phyloP scores from a whole-genome alignment of 2,797 vertebrate genomes.

The Poecilia velifera region DNA sequence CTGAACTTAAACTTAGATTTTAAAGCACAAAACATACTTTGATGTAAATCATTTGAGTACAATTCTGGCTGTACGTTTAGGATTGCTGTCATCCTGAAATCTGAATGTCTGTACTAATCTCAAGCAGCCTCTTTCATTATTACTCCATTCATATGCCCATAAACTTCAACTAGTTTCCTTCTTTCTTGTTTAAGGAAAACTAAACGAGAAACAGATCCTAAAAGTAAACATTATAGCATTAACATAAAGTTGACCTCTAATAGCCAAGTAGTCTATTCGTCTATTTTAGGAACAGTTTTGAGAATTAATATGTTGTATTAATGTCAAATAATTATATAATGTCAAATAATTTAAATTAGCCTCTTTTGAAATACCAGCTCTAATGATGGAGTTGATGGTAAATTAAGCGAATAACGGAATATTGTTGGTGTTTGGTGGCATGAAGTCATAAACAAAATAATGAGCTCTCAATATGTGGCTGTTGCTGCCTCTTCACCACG shows the following conservation, averaged over 20 bases:
- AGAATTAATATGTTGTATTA: not conserved
- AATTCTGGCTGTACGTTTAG: not conserved
- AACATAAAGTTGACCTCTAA: not conserved
- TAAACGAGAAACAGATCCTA: not conserved
- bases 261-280: not conserved
- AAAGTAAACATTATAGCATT: not conserved
- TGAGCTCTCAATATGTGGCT: not conserved
- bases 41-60: not conserved
- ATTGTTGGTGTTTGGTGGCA: not conserved
- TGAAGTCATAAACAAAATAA: not conserved
- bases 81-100: not conserved
- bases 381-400: not conserved
- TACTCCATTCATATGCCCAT: not conserved
- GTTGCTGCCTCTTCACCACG: not conserved
- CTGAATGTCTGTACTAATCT: not conserved
- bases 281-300: not conserved
- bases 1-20: not conserved
- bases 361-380: not conserved
- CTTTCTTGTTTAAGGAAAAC: not conserved
- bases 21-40: not conserved
- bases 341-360: not conserved
- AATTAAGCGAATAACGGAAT: not conserved
- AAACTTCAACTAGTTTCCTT: not conserved
- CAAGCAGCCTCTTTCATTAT: not conserved
- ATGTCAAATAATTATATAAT: not conserved